Evolutionary conservation across 1,140 invertebrate genomes (phyloP).

Genomic region (Trachelipus rathkii): DNA sequence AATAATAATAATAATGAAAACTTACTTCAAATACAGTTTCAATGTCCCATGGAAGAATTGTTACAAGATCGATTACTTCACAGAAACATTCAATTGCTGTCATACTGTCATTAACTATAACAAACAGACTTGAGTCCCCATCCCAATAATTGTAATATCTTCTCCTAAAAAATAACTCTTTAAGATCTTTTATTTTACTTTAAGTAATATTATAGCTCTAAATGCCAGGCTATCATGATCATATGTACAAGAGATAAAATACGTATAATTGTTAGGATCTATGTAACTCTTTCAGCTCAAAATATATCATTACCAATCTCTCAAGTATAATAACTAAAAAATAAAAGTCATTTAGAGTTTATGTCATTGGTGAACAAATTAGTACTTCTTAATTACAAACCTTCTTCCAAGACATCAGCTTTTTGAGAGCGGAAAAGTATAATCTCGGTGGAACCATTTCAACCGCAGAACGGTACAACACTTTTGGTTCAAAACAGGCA

Average conservation of each 20-base stretch:
- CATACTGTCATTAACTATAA: conserved; percentile 82
- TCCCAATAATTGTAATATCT: conserved; percentile 83
- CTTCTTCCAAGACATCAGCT: conserved; percentile 82
- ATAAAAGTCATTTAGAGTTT: too few relatives aligned
- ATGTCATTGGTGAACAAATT: conserved; percentile 13
- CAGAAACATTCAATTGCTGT: conserved; percentile 73
- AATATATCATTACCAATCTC: too few relatives aligned
- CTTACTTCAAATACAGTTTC: conserved; percentile 84
- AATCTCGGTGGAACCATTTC: conserved; percentile 89
- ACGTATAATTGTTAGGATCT: too few relatives aligned
- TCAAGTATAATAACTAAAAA: too few relatives aligned
- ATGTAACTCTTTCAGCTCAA: too few relatives aligned
- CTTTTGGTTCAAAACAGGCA: conserved; percentile 98
- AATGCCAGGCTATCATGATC: too few relatives aligned
- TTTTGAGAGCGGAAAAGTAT: conserved; percentile 78
- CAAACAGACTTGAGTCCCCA: conserved; percentile 98
- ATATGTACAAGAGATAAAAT: too few relatives aligned
- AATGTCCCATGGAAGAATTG: conserved; percentile 91
- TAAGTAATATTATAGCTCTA: too few relatives aligned
- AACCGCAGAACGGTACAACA: conserved; percentile 88
- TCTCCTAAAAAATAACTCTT: conserved; percentile 58
- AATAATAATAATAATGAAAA: too few relatives aligned
- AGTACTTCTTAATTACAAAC: conserved; percentile 52
- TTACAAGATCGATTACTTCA: conserved; percentile 94
- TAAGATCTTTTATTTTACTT: too few relatives aligned